A percentile compares a stretch with the other conserved stretches of the same genome.
Evolutionary conservation across 2,797 vertebrate species (phyloP).

Genomic region (Jordanella pulchra): DNA sequence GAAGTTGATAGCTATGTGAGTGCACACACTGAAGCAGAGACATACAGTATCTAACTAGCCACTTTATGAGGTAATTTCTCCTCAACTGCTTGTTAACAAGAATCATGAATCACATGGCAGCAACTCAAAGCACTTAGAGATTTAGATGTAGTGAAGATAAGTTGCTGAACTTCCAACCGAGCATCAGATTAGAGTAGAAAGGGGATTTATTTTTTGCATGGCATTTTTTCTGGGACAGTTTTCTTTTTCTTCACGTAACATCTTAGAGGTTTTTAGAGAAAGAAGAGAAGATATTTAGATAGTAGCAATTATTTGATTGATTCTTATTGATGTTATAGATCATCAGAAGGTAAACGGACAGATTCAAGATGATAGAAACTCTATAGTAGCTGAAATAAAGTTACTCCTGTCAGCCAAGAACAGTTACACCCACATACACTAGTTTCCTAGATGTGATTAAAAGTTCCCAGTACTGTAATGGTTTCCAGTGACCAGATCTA

Average conservation of each 20-base stretch:
- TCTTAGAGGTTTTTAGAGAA: not conserved
- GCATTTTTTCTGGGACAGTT: not conserved
- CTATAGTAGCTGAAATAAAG: not conserved
- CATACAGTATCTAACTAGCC: not conserved
- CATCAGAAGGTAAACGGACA: not conserved
- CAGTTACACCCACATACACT: not conserved
- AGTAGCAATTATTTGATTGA: not conserved
- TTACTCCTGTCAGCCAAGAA: not conserved
- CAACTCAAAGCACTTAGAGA: not conserved
- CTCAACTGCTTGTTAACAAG: not conserved
- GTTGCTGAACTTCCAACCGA: not conserved
- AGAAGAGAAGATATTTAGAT: not conserved
- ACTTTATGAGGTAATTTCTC: not conserved
- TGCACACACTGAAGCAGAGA: not conserved
- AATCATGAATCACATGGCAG: not conserved
- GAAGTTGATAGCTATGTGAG: not conserved
- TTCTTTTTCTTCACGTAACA: not conserved
- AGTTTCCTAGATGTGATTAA: no score
- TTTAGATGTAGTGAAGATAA: not conserved
- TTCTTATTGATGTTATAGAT: not conserved
- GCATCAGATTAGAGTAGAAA: not conserved
- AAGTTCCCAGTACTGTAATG: no score
- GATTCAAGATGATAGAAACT: not conserved
- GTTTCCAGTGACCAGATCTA: no score
- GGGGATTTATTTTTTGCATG: not conserved